A percentile compares a stretch with the other conserved stretches of the same genome.
Evolutionary conservation across 53 echinoderm and acorn worm genomes (phyloP).

Genomic region (Holothuria leucospilota): DNA sequence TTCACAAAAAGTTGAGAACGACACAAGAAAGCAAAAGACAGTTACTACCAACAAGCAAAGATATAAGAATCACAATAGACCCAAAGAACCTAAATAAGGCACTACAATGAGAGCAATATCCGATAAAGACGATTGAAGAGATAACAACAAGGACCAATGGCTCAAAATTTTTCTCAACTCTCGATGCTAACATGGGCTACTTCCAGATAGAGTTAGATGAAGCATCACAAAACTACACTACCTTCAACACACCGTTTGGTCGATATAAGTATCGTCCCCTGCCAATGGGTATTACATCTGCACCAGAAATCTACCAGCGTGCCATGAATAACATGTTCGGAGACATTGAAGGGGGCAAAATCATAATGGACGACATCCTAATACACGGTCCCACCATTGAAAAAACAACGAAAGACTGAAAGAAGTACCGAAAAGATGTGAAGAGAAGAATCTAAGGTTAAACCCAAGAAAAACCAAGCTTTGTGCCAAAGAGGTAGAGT

Average conservation of each 20-base stretch:
- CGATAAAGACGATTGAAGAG: background rate
- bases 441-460: slow-evolving; percentile 29
- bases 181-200: background rate
- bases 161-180: background rate
- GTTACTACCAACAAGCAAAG: background rate
- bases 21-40: background rate
- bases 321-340: slow-evolving; percentile 41
- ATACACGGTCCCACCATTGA: background rate
- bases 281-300: slow-evolving; percentile 3
- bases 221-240: background rate
- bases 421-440: background rate
- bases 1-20: background rate
- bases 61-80: slow-evolving; percentile 5
- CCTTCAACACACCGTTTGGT: background rate
- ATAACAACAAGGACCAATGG: background rate
- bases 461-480: slow-evolving; percentile 11
- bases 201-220: background rate
- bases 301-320: slow-evolving; percentile 30
- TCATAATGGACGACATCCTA: slow-evolving; percentile 33
- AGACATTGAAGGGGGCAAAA: slow-evolving; percentile 19
- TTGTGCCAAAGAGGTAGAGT: slow-evolving; percentile 6
- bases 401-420: background rate
- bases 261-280: slow-evolving; percentile 7
- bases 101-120: background rate
- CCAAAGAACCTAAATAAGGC: background rate